Base-by-base conservation (phyloP, 2,797 vertebrate genomes). In the Thripadectes ignobilis region DNA sequence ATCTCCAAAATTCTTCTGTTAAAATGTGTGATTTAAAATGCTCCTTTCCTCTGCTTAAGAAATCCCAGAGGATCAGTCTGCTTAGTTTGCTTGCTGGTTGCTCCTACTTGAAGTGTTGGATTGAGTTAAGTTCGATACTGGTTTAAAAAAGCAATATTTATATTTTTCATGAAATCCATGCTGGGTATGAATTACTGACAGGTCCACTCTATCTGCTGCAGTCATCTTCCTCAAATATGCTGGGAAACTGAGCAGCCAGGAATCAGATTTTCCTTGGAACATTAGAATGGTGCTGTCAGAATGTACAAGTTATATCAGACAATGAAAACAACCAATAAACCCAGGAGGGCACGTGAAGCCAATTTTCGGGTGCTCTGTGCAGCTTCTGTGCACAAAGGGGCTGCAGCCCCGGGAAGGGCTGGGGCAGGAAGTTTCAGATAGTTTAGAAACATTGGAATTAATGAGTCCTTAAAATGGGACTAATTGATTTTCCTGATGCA, bases 231-330 rank as follows among this genome's bases (percentile, higher is more conserved):
- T 94, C 88, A 88, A 88, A 84, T 34, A 41, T 23, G 57, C 71
- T 84, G 54, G 73, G 91, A 68, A 92, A 81, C 41, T 18, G 67
- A 93, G 68, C 88, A 89, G 49, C 62, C 41, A 5, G 66, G 34
- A 86, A 85, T 94, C 71, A 45, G 57, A 84, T 89, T 93, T 96
- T 65, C 75, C 61, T 87, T 69, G 67, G 62, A 95, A 95, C 55
- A 12, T 57, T 16, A 41, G 29, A 66, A 75, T 6, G 29, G 26
- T 68, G 79, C 79, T 73, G 73, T 79, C 79, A 90, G 45, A 73
- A 89, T 88, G 82, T 85, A 83, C 41, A 81, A 94, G 73, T 88
- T 87, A 4, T 67, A 61, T 63, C 61, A 89, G 92, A 87, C 93
- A 94, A 84, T 32, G 61, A 79, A 93, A 92, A 95, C 75, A 81